Evolutionary conservation across 2,888 invertebrate species (phyloP), one percentile per base, ranked within the genome.

Genomic region (Serrognathus titanus): DNA sequence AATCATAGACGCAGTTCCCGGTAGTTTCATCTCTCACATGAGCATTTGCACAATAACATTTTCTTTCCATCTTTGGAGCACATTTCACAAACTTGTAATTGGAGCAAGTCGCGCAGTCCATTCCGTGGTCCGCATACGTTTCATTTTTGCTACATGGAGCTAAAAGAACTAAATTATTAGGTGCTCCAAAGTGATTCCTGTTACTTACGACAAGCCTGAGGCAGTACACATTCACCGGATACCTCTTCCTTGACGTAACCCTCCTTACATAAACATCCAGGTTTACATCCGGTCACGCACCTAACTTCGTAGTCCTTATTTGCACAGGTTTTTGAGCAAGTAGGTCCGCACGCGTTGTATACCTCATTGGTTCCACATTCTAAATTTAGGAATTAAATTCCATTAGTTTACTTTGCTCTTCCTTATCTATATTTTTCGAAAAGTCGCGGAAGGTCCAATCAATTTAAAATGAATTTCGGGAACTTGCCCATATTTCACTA

Each of bases 161-260:
- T 24, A 48, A 6, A 40, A 13, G 8, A 40, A 11, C 4, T 12
- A 40, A 40, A 5, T 7, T 6, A 13, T 6, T 7, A 16, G 3
- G 16, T 16, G 16, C 5, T 13, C 5, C 13, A 5, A 12, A 35
- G 38, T 47, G 39, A 12, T 20, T 55, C 3, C 31, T 47, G 9
- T 39, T 48, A 53, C 58, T 58, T 48, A 64, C 62, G 51, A 49
- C 64, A 64, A 31, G 52, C 39, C 8, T 55, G 50, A 9, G 10
- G 4, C 2, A 37, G 40, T 16, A 58, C 38, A 24, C 54, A 53
- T 40, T 35, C 31, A 12, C 54, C 51, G n/a, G 43, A 60, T 13
- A 65, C 57, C 7, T 47, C 52, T 39, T 61, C 64, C 8, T 76
- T 68, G 10, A 79, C 75, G 51, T 67, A 69, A 0, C 77, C 58